Conservation (phyloP, 2,113 vertebrate species). For the Hemiprocne comata region DNA sequence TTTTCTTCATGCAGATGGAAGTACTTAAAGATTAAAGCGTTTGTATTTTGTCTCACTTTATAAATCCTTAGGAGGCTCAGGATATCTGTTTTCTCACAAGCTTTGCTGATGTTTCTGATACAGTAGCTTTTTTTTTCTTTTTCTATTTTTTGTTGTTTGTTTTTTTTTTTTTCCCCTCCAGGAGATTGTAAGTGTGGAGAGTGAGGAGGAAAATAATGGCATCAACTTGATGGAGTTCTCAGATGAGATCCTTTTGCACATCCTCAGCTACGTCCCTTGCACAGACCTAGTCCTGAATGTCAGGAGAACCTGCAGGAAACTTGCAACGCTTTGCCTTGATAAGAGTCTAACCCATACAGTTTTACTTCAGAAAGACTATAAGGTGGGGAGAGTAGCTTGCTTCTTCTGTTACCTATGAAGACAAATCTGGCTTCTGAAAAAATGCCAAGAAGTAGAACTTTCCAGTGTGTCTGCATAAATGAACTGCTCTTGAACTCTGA, state of each 20-base stretch:
- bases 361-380: slow-evolving; percentile 87
- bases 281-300: slow-evolving; percentile 89
- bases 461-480: neutral
- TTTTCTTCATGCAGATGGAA: neutral
- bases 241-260: slow-evolving; percentile 93
- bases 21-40: neutral
- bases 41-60: neutral
- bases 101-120: neutral
- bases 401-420: neutral
- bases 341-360: slow-evolving; percentile 89
- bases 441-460: neutral
- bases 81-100: neutral
- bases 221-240: slow-evolving; percentile 90
- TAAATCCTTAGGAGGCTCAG: neutral
- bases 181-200: slow-evolving; percentile 72
- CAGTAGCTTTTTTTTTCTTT: neutral
- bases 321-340: slow-evolving; percentile 85
- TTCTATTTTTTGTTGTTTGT: neutral
- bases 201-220: slow-evolving; percentile 22
- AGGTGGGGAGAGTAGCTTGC: slow-evolving; percentile 74
- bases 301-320: slow-evolving; percentile 86
- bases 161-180: neutral
- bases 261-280: slow-evolving; percentile 87
- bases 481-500: neutral
- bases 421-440: neutral